Percentiles rank a stretch among this genome's conserved stretches.
phyloP scores from a whole-genome alignment of 2,113 vertebrate species.

The Psammodynastes pulverulentus region DNA sequence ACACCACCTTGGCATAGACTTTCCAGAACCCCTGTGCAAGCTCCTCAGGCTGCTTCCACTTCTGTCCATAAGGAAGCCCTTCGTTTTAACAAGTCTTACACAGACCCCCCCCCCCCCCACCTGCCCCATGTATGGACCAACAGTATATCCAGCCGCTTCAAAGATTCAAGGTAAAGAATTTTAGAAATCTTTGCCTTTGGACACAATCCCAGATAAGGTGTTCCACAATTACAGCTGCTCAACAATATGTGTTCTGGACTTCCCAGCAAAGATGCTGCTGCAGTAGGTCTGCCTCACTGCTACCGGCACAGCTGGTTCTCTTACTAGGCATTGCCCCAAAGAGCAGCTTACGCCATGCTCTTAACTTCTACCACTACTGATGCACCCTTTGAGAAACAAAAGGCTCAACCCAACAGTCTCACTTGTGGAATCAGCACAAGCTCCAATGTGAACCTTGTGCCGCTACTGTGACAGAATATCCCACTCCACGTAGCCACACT shows the following conservation, averaged over 20 bases:
- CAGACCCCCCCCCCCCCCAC: not conserved
- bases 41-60: not conserved
- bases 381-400: not conserved
- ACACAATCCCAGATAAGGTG: not conserved
- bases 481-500: not conserved
- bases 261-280: not conserved
- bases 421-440: not conserved
- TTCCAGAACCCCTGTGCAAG: not conserved
- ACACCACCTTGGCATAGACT: not conserved
- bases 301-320: not conserved
- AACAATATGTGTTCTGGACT: not conserved
- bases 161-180: not conserved
- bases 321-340: not conserved
- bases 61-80: not conserved
- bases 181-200: not conserved
- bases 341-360: not conserved
- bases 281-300: not conserved
- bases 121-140: not conserved
- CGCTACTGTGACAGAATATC: not conserved
- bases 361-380: not conserved
- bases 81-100: not conserved
- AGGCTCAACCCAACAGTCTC: not conserved
- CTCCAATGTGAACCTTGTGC: not conserved
- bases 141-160: not conserved
- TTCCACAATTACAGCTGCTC: not conserved